A percentile compares a stretch with the other conserved stretches of the same genome.
These are phyloP conservation scores for Cyphomyrus plagiostoma DNA, from an alignment of 2,113 vertebrate species.

Conservation along the genomic window DNA sequence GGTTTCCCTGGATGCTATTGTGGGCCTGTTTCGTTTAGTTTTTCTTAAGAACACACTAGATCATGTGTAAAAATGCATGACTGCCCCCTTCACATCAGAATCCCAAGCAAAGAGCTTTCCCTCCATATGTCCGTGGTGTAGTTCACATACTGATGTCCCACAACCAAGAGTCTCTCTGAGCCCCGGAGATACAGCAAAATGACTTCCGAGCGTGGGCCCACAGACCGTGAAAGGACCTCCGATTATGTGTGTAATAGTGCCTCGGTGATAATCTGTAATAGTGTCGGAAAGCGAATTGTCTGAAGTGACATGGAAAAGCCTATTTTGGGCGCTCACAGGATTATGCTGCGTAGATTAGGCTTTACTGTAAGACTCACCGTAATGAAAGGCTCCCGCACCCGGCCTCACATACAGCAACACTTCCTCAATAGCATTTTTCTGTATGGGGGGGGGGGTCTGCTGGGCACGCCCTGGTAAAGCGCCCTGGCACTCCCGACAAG, in stretches of 20 bases:
- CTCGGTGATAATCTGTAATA: slow-evolving; percentile 15
- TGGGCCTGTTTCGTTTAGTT: background rate
- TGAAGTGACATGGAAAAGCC: slow-evolving; percentile 20
- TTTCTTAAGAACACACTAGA: background rate
- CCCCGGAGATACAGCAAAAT: background rate
- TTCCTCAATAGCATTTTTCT: slow-evolving; percentile 55
- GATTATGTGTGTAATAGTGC: slow-evolving; percentile 12
- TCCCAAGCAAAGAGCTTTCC: background rate
- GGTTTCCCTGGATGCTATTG: background rate
- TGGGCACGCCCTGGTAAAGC: background rate
- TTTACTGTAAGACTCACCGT: slow-evolving; percentile 38
- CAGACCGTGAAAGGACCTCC: background rate
- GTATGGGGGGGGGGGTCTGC: background rate
- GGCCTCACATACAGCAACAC: slow-evolving; percentile 41
- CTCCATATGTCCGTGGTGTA: background rate
- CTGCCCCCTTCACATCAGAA: background rate
- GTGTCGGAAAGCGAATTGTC: slow-evolving; percentile 15
- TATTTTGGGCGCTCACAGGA: slow-evolving; percentile 30
- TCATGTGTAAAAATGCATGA: background rate
- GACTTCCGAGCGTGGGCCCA: background rate
- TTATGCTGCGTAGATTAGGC: slow-evolving; percentile 48
- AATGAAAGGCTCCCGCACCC: slow-evolving; percentile 37
- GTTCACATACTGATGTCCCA: background rate
- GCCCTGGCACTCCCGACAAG: background rate
- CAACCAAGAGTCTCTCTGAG: background rate